Evolutionary conservation across 92 coral and sea anemone species (phyloP), one percentile per base, ranked within the genome.

Genomic region (Porites evermanni): DNA sequence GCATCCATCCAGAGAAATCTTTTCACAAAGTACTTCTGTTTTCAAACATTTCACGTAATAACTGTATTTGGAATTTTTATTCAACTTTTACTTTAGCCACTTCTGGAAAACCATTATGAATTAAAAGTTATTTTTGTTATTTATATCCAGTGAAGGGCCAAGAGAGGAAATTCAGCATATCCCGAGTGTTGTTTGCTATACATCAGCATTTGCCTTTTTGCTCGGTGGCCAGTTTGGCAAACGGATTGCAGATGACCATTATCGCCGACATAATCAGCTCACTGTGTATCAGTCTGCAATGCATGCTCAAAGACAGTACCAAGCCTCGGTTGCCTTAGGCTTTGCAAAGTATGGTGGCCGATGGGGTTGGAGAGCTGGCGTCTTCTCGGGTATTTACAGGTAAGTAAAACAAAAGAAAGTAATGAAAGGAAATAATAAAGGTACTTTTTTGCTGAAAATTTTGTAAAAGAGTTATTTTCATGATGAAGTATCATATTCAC

Each of bases 351-450:
- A 97, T 93, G 99, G 99, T 19, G 88, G 96, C 51, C 95, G 98
- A 1, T 97, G 99, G 99, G 99, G 99, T 10, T 97, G 99, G 99
- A 87, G 99, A 74, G 87, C 92, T 92, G 99, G 99, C 7, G 77
- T 89, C 13, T 97, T 95, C 89, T 93, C 99, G 63, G 99, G 99
- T 8, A 74, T 97, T 38, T 97, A 95, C 79, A 97, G 98, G 94
- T 90, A 38, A 38, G 47, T 3, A 38, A 38, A 38, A 38, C 47
- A 38, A 38, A 38, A 38, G 47, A 38, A 38, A 38, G 47, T 38
- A 38, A 38, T 24, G 47, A 38, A 3, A 38, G 47, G 47, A 38
- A 3, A 38, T 4, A 29, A 24, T 24, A 24, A 38, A 38, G 47
- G 47, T 38, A 38, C 47, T 38, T 38, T 1, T 38, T 38, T 38